Conservation (phyloP, 2,888 invertebrate genomes). For the Rotaria magnacalcarata region DNA sequence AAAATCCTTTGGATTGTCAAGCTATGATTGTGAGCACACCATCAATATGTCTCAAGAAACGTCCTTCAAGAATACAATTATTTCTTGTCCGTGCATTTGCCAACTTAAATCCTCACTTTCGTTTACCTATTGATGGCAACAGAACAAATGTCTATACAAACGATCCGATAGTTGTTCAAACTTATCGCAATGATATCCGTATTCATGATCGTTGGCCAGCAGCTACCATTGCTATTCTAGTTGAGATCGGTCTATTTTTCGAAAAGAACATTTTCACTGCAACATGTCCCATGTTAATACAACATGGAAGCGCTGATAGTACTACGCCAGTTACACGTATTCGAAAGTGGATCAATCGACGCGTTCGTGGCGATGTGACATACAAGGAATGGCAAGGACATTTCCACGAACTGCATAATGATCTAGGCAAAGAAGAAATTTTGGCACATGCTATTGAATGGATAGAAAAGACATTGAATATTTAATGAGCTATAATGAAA, state of each 20-base stretch:
- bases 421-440: neutral
- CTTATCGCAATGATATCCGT: neutral
- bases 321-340: neutral
- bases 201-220: neutral
- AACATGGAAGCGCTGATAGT: neutral
- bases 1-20: neutral
- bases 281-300: neutral
- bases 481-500: neutral
- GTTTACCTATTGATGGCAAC: neutral
- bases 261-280: neutral
- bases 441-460: neutral
- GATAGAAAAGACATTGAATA: neutral
- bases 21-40: neutral
- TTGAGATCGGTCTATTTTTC: neutral
- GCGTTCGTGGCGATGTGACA: neutral
- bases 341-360: neutral
- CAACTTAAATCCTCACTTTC: neutral
- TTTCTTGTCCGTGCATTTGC: neutral
- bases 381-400: neutral
- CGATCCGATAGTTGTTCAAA: neutral
- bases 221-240: neutral
- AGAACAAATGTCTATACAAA: neutral
- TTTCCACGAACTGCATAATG: neutral
- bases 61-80: neutral
- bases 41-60: neutral